These are phyloP conservation scores for Ditula angustiorana DNA, from an alignment of 2,888 invertebrate species.

Conservation along the genomic window DNA sequence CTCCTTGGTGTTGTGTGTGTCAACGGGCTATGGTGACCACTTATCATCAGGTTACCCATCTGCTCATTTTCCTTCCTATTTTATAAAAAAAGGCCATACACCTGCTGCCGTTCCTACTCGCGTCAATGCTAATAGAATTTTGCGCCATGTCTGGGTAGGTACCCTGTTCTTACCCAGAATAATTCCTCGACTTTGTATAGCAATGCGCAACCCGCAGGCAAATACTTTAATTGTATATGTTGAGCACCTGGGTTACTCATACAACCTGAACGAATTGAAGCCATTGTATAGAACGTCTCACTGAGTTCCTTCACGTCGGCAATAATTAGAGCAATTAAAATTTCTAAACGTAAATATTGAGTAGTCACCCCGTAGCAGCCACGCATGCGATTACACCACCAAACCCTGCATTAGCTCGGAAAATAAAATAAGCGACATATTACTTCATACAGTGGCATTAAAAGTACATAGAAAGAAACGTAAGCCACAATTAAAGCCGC, in stretches of 20 bases:
- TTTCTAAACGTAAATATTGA: conserved; percentile 37
- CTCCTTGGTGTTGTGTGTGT: too few relatives aligned
- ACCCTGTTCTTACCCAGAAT: too few relatives aligned
- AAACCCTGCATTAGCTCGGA: conserved; percentile 21
- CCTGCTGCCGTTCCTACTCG: too few relatives aligned
- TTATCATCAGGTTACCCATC: too few relatives aligned
- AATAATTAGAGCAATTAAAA: conserved; percentile 36
- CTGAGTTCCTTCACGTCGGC: conserved; percentile 13
- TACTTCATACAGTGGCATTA: conserved; percentile 47
- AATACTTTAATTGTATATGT: conserved; percentile 7
- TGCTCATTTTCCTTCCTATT: too few relatives aligned
- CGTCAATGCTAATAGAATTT: too few relatives aligned
- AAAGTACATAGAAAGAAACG: conserved; percentile 70
- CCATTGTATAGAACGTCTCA: conserved; percentile 7
- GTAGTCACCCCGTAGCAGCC: conserved; percentile 14
- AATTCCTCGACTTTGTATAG: too few relatives aligned
- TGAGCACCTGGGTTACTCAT: conserved; percentile 17
- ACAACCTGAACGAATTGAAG: conserved; percentile 11
- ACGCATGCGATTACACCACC: conserved; percentile 17
- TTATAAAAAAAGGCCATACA: too few relatives aligned
- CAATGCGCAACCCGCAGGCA: background rate
- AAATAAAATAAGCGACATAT: conserved; percentile 28
- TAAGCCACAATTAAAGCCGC: conserved; percentile 72
- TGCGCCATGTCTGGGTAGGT: too few relatives aligned
- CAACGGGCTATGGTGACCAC: too few relatives aligned